These are phyloP conservation scores for Corythornis madagascariensis DNA, from an alignment of 2,113 vertebrate genomes.

Conservation along the genomic window DNA sequence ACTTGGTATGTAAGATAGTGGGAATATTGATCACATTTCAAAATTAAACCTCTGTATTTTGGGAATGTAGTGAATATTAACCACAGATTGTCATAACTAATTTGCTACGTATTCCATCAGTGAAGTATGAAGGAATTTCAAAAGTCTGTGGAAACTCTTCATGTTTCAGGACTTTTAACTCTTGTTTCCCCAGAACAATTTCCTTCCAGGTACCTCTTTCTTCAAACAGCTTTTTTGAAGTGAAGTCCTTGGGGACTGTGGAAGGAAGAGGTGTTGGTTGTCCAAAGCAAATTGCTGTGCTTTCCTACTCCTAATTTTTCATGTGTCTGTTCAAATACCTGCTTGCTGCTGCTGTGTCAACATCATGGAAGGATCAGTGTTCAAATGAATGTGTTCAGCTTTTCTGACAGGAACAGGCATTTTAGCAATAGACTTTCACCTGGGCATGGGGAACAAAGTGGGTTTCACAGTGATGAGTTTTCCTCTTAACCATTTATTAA, in stretches of 20 bases:
- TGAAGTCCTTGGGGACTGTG: background rate
- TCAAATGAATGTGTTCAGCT: background rate
- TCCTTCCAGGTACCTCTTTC: background rate
- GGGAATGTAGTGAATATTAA: conserved; percentile 47
- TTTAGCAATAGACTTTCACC: background rate
- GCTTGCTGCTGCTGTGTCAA: background rate
- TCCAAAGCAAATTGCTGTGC: background rate
- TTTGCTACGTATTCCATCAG: conserved; percentile 34
- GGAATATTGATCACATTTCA: conserved; percentile 65
- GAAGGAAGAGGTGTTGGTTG: background rate
- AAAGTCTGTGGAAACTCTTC: background rate
- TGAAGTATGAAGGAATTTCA: conserved; percentile 18
- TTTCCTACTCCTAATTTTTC: background rate
- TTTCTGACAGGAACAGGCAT: background rate
- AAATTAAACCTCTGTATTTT: conserved; percentile 49
- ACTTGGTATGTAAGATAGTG: conserved; percentile 21
- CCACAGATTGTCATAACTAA: conserved; percentile 28
- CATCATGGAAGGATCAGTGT: background rate
- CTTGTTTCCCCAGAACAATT: background rate
- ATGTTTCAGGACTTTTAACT: background rate
- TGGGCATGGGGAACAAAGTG: background rate
- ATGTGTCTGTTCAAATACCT: background rate
- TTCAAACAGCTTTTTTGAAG: background rate
- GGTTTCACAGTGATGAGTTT: background rate
- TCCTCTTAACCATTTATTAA: background rate